Percentiles rank a stretch among this genome's conserved stretches.
These are phyloP conservation scores for Psilopsiagon aurifrons DNA, from an alignment of 2,113 vertebrate species.

Conservation along the genomic window DNA sequence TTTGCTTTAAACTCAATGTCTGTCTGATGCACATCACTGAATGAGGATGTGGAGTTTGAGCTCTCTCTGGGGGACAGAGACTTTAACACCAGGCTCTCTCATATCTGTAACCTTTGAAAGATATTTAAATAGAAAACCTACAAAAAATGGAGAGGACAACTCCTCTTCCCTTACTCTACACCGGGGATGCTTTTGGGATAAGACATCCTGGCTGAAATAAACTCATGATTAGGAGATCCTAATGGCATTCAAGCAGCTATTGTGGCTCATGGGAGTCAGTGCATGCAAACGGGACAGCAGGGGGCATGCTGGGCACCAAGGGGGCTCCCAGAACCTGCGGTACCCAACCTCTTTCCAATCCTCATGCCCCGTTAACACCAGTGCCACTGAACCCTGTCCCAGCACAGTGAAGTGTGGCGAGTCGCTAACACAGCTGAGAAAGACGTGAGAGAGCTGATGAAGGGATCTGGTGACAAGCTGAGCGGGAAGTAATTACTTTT, in stretches of 20 bases:
- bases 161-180: background rate
- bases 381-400: background rate
- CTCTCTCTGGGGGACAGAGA: background rate
- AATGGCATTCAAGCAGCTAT: background rate
- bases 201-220: background rate
- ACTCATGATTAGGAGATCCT: background rate
- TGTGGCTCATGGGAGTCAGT: background rate
- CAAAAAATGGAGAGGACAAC: background rate
- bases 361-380: background rate
- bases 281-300: background rate
- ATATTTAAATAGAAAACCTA: background rate
- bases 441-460: background rate
- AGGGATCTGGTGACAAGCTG: conserved; percentile 23
- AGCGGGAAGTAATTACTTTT: conserved; percentile 43
- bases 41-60: background rate
- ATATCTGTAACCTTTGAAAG: background rate
- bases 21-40: background rate
- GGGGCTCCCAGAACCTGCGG: fast-evolving
- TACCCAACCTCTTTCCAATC: background rate
- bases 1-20: background rate
- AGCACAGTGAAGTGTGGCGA: fast-evolving
- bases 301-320: background rate
- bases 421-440: background rate
- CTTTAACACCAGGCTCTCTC: background rate
- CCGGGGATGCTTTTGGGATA: background rate